Evolutionary conservation across 2,888 invertebrate genomes (phyloP).

Genomic region (Dolomedes plantarius): DNA sequence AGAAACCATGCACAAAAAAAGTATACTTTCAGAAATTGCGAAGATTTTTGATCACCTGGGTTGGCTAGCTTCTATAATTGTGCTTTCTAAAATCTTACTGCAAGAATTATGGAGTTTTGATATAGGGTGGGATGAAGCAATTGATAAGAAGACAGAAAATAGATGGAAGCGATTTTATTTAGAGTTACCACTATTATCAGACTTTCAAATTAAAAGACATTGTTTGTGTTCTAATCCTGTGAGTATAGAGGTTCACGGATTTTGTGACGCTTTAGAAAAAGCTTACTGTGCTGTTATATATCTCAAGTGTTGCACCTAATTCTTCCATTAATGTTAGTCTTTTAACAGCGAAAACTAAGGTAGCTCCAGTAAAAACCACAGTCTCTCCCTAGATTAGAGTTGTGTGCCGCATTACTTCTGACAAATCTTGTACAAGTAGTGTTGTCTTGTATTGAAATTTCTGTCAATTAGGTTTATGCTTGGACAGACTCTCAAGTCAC

Average conservation of each 20-base stretch:
- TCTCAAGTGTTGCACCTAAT: not conserved
- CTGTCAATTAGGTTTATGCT: not conserved
- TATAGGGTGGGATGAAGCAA: not conserved
- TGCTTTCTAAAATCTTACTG: not conserved
- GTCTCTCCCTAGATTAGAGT: constrained; percentile 73
- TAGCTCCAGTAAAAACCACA: constrained; percentile 73
- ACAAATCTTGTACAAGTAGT: not conserved
- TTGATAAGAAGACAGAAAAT: not conserved
- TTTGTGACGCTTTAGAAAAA: constrained; percentile 4
- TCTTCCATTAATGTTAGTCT: not conserved
- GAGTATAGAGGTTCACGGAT: not conserved
- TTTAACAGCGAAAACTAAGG: constrained; percentile 71
- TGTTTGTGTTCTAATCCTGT: not conserved
- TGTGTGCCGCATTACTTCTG: constrained; percentile 63
- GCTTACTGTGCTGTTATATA: not conserved
- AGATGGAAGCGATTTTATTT: not conserved
- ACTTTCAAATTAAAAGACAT: not conserved
- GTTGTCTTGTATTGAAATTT: not conserved
- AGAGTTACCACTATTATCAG: not conserved
- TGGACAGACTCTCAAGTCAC: constrained; percentile 72
- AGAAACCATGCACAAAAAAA: not conserved
- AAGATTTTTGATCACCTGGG: not conserved
- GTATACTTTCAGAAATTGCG: not conserved
- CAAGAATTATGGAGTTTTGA: not conserved
- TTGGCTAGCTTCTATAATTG: not conserved